Base-by-base conservation (phyloP, 2,888 invertebrate genomes). In the Cephus pulcher region DNA sequence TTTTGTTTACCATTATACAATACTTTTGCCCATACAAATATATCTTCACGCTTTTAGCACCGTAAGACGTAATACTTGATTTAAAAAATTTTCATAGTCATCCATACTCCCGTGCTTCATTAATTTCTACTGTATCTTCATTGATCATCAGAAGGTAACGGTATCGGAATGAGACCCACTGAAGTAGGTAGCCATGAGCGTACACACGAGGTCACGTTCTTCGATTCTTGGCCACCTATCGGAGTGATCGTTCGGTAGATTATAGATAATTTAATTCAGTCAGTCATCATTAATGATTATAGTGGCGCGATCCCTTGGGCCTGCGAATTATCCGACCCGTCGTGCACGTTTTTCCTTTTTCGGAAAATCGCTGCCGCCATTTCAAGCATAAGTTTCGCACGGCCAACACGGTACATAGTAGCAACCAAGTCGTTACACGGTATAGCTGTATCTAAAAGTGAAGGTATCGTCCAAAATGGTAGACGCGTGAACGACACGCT, bases 241-340 rank as follows among this genome's bases (percentile, higher is more conserved):
- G 81, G 76, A 74, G 12, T 82, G 83, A 86, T 85, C 86, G 81
- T 75, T 74, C 77, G 69, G 81, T 79, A 86, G 88, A 89, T 90
- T 89, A 89, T 82, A 81, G 89, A 88, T 90, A 89, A 91, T 90
- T 89, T 87, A 88, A 90, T 88, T 90, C 90, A 89, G 87, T 88
- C 88, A 87, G 87, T 88, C 84, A 85, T 87, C 87, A 79, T 86
- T 88, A 88, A 86, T 87, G 89, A 90, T 89, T 88, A 88, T 83
- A 85, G 86, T 84, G 84, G 78, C 80, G 79, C 79, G 74, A 6
- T 34, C 75, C 69, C n/a, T n/a, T 32, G 69, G 75, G 78, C 75
- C 77, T 75, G 77, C 75, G 80, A 76, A 85, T 85, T 85, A 84
- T 80, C 77, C 80, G 75, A 40, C 71, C 74, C 71, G 69, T 37